Evolutionary conservation across 2,888 invertebrate genomes (phyloP), one percentile per base, ranked within the genome.

Genomic region (Ichneumoninae sp.): DNA sequence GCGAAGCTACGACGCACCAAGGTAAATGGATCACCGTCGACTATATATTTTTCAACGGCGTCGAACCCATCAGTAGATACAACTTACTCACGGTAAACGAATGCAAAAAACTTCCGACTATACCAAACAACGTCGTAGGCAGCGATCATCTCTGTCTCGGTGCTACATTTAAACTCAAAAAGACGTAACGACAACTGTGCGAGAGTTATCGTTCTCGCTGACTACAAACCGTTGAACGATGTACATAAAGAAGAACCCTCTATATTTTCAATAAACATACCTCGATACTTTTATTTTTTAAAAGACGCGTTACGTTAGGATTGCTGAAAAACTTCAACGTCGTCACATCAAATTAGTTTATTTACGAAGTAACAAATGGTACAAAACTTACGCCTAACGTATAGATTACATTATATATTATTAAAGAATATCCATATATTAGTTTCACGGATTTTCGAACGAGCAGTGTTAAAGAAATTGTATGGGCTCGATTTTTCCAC

Each of bases 121-220:
- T 99, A 89, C 99, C 99, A 26, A 98, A 98, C 93, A 93, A 94
- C 63, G 94, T 94, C 1, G 95, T 96, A 75, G 97, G 97, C 0
- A 98, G 98, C 0, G 98, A 98, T 94, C 98, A 98, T 92, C 95
- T 98, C n/a, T 95, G 96, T 22, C 94, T 98, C n/a, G 95, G 96
- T 1, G 97, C 97, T 0, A 94, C 95, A 82, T 98, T 98, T 94
- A 95, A 95, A 85, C 92, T 97, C 57, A 91, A 93, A 86, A 94
- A 93, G 88, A 92, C 40, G 19, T 82, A 82, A 82, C 82, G 82
- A 82, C 75, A 50, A 81, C n/a, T 3, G 16, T 1, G 22, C 10
- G 1, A 30, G 10, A 3, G 16, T 16, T 50, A 19, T 54, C 60
- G 33, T n/a, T 63, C 13, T n/a, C 63, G 63, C 30, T n/a, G 33